A percentile compares a stretch with the other conserved stretches of the same genome.
phyloP scores from a whole-genome alignment of 2,113 vertebrate species.

The Syrmaticus mikado region DNA sequence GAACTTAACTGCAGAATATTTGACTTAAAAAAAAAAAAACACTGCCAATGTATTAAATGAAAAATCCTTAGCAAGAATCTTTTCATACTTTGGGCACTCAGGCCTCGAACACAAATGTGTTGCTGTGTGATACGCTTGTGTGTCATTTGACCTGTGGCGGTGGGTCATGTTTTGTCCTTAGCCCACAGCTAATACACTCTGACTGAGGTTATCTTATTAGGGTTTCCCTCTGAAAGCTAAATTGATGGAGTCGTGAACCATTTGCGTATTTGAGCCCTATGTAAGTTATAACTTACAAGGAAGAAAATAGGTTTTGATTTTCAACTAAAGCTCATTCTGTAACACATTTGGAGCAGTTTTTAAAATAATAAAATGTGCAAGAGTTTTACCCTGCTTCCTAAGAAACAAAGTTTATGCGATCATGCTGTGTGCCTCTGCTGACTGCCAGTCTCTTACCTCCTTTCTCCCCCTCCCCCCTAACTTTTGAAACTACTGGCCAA shows the following conservation, averaged over 20 bases:
- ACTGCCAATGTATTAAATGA: background rate
- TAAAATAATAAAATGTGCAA: conserved; percentile 21
- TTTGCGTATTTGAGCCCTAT: background rate
- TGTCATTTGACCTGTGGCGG: background rate
- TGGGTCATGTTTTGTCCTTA: background rate
- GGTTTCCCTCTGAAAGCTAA: background rate
- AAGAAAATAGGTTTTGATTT: background rate
- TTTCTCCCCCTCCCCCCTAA: background rate
- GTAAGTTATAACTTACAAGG: background rate
- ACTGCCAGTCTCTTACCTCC: conserved; percentile 17
- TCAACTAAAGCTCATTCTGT: conserved; percentile 12
- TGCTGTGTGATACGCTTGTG: background rate
- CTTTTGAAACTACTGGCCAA: conserved; percentile 55
- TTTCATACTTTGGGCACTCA: background rate
- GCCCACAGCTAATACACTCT: background rate
- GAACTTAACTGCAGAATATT: background rate
- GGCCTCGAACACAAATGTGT: background rate
- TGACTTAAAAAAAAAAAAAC: background rate
- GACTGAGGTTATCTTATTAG: background rate
- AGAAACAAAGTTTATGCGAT: conserved; percentile 38
- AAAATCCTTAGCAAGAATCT: background rate
- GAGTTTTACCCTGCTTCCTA: background rate
- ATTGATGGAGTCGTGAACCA: background rate
- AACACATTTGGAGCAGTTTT: conserved; percentile 15
- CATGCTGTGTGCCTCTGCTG: background rate